Conservation (phyloP, 2,797 vertebrate species). For the Epinephelus awoara region DNA sequence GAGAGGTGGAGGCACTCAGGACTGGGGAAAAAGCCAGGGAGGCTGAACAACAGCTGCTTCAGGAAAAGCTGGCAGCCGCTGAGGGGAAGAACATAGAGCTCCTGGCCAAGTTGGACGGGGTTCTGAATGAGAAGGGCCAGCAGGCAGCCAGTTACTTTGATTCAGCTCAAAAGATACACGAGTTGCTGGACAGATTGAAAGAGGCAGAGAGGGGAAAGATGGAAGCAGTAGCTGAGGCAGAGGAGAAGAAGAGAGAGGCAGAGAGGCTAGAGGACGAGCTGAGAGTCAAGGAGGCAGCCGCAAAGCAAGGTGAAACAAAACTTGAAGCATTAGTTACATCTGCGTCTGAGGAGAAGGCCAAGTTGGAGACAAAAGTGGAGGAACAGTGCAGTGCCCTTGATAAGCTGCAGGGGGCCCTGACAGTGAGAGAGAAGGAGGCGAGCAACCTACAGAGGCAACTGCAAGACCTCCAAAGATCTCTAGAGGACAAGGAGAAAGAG, state of each 20-base stretch:
- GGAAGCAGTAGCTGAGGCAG: constrained; percentile 78
- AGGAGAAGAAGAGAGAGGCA: constrained; percentile 79
- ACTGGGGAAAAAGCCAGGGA: constrained; percentile 72
- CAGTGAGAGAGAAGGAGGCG: constrained; percentile 83
- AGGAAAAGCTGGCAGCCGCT: constrained; percentile 75
- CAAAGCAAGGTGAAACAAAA: constrained; percentile 81
- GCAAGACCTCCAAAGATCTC: constrained; percentile 80
- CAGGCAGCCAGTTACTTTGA: constrained; percentile 81
- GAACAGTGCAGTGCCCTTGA: constrained; percentile 75
- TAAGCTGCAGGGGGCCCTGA: constrained; percentile 82
- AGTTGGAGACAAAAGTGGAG: constrained; percentile 78
- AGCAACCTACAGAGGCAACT: constrained; percentile 87
- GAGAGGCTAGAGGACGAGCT: constrained; percentile 85
- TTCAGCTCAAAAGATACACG: constrained; percentile 86
- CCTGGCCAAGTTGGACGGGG: constrained; percentile 78
- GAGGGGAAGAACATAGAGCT: constrained; percentile 87
- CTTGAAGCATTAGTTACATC: constrained; percentile 67
- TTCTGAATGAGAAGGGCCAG: constrained; percentile 84
- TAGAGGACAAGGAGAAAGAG: constrained; percentile 85
- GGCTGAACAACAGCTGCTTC: constrained; percentile 76
- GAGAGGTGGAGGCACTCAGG: constrained; percentile 84
- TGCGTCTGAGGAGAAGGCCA: constrained; percentile 79
- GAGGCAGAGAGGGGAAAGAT: constrained; percentile 86
- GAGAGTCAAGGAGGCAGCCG: constrained; percentile 81
- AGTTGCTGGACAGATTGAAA: constrained; percentile 88